Percentiles rank a stretch among this genome's conserved stretches.
Conservation (phyloP, 2,888 invertebrate species). For the Atrina japonica region DNA sequence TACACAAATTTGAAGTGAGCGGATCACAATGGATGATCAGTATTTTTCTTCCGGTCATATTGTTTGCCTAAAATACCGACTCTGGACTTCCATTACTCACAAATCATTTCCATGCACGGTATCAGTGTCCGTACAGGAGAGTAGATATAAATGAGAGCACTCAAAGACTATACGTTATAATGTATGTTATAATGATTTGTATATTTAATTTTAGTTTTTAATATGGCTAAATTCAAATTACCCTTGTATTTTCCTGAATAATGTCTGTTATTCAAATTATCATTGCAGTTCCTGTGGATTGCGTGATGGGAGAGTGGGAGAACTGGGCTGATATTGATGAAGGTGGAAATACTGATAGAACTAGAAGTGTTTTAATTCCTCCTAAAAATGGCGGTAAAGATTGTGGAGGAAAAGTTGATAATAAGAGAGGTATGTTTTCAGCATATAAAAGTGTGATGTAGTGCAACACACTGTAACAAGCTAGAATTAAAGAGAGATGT, state of each 20-base stretch:
- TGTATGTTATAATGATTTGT: neutral
- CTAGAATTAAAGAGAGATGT: no score
- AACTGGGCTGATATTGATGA: neutral
- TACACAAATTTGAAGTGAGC: no score
- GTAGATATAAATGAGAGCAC: no score
- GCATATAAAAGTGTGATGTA: no score
- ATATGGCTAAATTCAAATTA: neutral
- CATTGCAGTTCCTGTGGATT: neutral
- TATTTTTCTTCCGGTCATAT: no score
- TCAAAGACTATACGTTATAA: no score
- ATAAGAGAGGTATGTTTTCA: conserved; percentile 1
- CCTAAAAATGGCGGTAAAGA: neutral
- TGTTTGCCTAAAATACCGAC: no score
- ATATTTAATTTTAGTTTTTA: neutral
- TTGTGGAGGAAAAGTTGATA: neutral
- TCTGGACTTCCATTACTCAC: no score
- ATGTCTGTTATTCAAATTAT: neutral
- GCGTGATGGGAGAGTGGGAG: conserved; percentile 5
- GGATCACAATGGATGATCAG: no score
- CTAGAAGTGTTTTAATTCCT: neutral
- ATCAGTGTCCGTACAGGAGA: no score
- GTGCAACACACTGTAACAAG: no score
- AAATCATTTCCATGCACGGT: no score
- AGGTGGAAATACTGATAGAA: neutral
- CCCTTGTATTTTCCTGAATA: neutral